Percentiles rank a stretch among this genome's conserved stretches.
phyloP scores from a whole-genome alignment of 1,140 invertebrate species.

The Halesus radiatus region DNA sequence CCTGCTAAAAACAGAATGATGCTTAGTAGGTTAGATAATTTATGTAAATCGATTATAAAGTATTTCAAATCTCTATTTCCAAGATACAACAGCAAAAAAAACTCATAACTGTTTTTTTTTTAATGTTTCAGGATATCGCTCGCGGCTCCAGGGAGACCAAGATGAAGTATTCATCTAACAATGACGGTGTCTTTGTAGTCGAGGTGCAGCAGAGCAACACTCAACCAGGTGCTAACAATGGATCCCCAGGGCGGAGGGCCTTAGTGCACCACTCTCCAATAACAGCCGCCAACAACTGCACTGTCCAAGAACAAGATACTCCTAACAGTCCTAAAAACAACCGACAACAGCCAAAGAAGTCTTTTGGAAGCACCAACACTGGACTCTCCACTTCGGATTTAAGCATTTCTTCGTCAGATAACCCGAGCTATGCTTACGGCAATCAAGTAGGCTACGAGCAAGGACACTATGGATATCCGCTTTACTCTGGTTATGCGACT shows the following conservation, averaged over 20 bases:
- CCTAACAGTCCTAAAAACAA: conserved; percentile 67
- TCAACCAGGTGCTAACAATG: conserved; percentile 60
- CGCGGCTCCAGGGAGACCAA: conserved; percentile 77
- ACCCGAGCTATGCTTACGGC: conserved; percentile 81
- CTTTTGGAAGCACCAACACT: conserved; percentile 72
- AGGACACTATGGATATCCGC: conserved; percentile 78
- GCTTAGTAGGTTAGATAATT: too few relatives aligned
- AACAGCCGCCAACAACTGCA: conserved; percentile 48
- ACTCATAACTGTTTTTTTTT: too few relatives aligned
- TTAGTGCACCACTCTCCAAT: conserved; percentile 71
- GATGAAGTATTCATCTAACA: conserved; percentile 78
- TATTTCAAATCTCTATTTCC: too few relatives aligned
- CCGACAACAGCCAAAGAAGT: conserved; percentile 60
- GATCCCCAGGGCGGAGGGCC: conserved; percentile 70
- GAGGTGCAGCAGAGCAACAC: conserved; percentile 74
- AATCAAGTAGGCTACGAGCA: conserved; percentile 83
- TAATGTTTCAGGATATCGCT: conserved; percentile 75
- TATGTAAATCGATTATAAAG: too few relatives aligned
- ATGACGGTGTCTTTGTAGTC: conserved; percentile 84
- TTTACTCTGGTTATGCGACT: conserved; percentile 71
- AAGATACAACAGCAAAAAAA: too few relatives aligned
- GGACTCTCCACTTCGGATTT: conserved; percentile 83
- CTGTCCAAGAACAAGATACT: conserved; percentile 64
- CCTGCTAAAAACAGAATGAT: too few relatives aligned
- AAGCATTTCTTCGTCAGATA: conserved; percentile 78